Base-by-base conservation (phyloP, 1,140 invertebrate species). In the Chionoecetes opilio region DNA sequence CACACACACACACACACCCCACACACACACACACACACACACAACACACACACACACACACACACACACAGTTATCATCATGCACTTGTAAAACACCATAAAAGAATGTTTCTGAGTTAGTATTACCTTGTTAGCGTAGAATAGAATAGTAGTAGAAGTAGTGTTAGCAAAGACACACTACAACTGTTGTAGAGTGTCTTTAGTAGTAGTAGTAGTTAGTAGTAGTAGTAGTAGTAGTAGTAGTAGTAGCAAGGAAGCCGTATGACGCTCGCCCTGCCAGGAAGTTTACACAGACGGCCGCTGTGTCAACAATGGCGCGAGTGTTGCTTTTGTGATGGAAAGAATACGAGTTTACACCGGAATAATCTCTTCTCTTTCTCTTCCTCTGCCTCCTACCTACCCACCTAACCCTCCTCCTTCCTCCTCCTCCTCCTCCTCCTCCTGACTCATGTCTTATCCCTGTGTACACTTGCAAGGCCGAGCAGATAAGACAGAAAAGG, bases 141-240 rank as follows among this genome's bases (percentile, higher is more conserved):
- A n/a, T n/a, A n/a, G n/a, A 46, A 14, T 46, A 46, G 41, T 46
- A 46, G 41, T 46, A 14, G 41, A 8, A 46, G 41, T 46, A 46
- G 41, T 75, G n/a, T 26, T 75, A 75, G 63, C n/a, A 1, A n/a
- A 5, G 14, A n/a, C n/a, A n/a, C n/a, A n/a, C n/a, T n/a, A n/a
- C n/a, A n/a, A n/a, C n/a, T n/a, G n/a, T n/a, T n/a, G n/a, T n/a
- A n/a, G n/a, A n/a, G n/a, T n/a, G n/a, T n/a, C n/a, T n/a, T n/a
- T n/a, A n/a, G n/a, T n/a, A n/a, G n/a, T 75, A 21, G 63, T 21
- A 75, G 63, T 75, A 75, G 63, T 75, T n/a, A 75, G 63, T 75
- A 75, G 63, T 75, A 75, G 63, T 75, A 75, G 63, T 75, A 75
- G 63, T 75, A 75, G 63, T n/a, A 75, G 63, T n/a, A 75, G n/a